Percentiles rank a stretch among this genome's conserved stretches.
Evolutionary conservation across 2,797 vertebrate genomes (phyloP).

Genomic region (Leucoraja ocellata): DNA sequence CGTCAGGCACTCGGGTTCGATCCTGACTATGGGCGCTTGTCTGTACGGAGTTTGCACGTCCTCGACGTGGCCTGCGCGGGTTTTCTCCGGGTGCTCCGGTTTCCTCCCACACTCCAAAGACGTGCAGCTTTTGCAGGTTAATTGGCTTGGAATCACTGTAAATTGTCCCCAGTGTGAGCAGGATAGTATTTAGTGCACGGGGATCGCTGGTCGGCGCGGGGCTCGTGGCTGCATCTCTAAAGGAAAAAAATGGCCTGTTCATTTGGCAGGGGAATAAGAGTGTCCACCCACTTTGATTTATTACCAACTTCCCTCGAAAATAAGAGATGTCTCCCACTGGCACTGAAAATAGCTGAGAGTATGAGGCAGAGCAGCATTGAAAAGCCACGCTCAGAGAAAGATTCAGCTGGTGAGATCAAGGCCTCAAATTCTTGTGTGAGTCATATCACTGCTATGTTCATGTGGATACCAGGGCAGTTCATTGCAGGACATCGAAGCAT

Average conservation of each 20-base stretch:
- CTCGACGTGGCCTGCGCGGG: no score
- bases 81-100: no score
- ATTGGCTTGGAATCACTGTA: no score
- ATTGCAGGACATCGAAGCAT: not conserved
- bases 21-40: no score
- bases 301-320: not conserved
- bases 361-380: not conserved
- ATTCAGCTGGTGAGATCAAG: conserved; percentile 26
- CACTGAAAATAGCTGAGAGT: not conserved
- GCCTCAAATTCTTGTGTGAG: conserved; percentile 36
- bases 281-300: not conserved
- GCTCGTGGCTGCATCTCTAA: no score
- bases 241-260: not conserved
- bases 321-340: not conserved
- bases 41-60: no score
- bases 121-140: no score
- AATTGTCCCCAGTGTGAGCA: no score
- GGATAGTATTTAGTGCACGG: no score
- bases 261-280: not conserved
- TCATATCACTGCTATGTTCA: conserved; percentile 9
- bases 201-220: no score
- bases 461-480: not conserved
- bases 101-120: no score
- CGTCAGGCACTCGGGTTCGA: no score
- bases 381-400: not conserved